phyloP scores from a whole-genome alignment of 2,888 invertebrate genomes.

The Ecliptopera silaceata region DNA sequence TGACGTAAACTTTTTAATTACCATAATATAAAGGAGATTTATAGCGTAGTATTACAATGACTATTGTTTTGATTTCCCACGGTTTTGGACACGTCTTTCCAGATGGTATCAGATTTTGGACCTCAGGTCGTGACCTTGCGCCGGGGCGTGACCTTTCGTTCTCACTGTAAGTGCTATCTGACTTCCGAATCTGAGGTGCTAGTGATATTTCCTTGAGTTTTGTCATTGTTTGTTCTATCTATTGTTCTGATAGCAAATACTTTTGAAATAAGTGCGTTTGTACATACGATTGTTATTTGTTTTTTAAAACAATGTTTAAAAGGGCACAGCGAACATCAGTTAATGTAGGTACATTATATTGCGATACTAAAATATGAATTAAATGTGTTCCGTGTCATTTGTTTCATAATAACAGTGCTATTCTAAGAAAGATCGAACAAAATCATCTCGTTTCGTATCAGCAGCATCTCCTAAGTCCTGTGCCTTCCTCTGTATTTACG shows the following conservation, averaged over 20 bases:
- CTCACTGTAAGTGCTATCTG: conserved; percentile 50
- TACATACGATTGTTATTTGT: background rate
- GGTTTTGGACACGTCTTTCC: conserved; percentile 63
- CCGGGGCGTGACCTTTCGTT: conserved; percentile 63
- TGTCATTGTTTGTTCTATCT: conserved; percentile 21
- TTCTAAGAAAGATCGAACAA: conserved; percentile 50
- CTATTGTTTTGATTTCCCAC: conserved; percentile 69
- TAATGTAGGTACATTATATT: too few species aligned
- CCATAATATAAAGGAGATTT: conserved; percentile 70
- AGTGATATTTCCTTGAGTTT: conserved; percentile 49
- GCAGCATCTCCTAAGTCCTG: conserved; percentile 44
- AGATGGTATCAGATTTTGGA: conserved; percentile 64
- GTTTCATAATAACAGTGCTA: conserved; percentile 16
- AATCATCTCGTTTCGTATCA: conserved; percentile 52
- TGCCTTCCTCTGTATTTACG: conserved; percentile 69
- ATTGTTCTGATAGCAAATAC: background rate
- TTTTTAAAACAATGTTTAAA: too few species aligned
- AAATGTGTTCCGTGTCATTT: background rate
- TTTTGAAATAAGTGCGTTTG: background rate
- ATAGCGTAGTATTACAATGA: conserved; percentile 55
- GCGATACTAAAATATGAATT: too few species aligned
- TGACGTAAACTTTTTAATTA: conserved; percentile 66
- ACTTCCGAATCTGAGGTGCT: conserved; percentile 59
- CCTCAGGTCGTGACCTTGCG: conserved; percentile 66
- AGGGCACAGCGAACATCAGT: too few species aligned